phyloP scores from a whole-genome alignment of 1,140 invertebrate genomes.

The Solenopsis invicta region DNA sequence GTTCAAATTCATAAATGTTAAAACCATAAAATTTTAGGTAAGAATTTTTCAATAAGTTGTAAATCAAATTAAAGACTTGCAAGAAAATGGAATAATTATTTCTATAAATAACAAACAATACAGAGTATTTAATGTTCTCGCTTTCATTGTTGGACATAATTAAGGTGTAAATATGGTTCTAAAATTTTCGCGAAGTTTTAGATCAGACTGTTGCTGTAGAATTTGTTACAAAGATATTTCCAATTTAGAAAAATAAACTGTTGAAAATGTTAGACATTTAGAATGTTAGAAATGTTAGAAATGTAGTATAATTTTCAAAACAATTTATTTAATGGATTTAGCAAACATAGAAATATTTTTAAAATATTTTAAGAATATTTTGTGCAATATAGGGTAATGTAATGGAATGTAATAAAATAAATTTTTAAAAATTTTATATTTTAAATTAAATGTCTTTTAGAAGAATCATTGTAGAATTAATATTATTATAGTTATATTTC shows the following conservation, averaged over 20 bases:
- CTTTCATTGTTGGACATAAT: neutral
- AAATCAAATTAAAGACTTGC: neutral
- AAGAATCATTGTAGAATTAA: too few relatives aligned
- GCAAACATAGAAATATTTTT: too few relatives aligned
- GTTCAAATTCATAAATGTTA: neutral
- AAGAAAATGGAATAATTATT: constrained; percentile 14
- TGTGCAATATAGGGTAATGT: too few relatives aligned
- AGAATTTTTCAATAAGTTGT: neutral
- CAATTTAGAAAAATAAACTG: neutral
- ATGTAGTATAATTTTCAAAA: too few relatives aligned
- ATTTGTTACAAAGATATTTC: constrained; percentile 1
- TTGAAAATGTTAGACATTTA: neutral
- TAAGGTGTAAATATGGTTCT: neutral
- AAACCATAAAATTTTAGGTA: neutral
- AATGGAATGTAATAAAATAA: too few relatives aligned
- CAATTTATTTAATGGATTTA: too few relatives aligned
- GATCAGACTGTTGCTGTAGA: neutral
- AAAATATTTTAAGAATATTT: too few relatives aligned
- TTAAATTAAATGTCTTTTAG: too few relatives aligned
- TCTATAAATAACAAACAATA: neutral
- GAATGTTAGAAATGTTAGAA: too few relatives aligned
- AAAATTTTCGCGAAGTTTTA: neutral
- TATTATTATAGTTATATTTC: too few relatives aligned
- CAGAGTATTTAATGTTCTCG: neutral
- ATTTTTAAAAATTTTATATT: too few relatives aligned